These are phyloP conservation scores for Erethizon dorsatum DNA, from an alignment of 2,797 vertebrate species.

Conservation along the genomic window DNA sequence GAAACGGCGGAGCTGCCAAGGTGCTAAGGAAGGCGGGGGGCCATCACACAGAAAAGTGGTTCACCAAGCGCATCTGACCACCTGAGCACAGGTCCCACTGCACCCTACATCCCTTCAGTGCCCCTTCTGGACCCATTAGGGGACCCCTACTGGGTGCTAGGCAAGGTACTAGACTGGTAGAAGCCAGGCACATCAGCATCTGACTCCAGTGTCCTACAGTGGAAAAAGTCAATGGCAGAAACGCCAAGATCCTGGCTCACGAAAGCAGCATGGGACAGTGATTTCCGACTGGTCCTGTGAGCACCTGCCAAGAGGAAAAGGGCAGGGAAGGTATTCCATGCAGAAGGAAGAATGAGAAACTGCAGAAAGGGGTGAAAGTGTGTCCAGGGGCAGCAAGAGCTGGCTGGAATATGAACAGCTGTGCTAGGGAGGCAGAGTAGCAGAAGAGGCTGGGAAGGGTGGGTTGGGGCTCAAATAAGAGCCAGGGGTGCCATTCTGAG, in stretches of 20 bases:
- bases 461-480: not conserved
- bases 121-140: not conserved
- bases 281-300: not conserved
- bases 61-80: not conserved
- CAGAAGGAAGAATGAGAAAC: not conserved
- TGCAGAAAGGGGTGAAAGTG: not conserved
- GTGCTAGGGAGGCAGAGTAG: no score
- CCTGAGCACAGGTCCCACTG: not conserved
- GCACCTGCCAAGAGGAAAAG: not conserved
- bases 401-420: not conserved
- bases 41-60: not conserved
- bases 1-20: not conserved
- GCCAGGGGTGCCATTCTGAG: not conserved
- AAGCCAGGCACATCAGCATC: not conserved
- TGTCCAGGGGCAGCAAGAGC: not conserved
- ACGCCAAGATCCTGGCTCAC: not conserved
- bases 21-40: not conserved
- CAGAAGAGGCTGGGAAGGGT: not conserved
- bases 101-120: not conserved
- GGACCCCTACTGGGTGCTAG: not conserved
- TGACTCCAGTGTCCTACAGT: not conserved
- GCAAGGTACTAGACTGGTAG: not conserved
- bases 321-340: not conserved
- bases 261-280: not conserved
- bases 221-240: not conserved